These are phyloP conservation scores for Agrilus biguttatus DNA, from an alignment of 2,888 invertebrate species.

Conservation along the genomic window DNA sequence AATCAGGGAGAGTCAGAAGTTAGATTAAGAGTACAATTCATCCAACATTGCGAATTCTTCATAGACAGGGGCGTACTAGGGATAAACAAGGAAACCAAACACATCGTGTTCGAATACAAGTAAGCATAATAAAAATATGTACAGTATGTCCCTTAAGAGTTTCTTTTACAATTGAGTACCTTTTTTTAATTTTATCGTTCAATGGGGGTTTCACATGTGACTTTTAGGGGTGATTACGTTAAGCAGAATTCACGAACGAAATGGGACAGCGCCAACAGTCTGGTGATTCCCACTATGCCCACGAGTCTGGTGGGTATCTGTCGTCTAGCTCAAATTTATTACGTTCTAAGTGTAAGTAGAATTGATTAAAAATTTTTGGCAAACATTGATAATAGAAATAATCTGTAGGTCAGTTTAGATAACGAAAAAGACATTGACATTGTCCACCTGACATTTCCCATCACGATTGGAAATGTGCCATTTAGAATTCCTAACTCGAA, in stretches of 20 bases:
- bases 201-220: too few species aligned
- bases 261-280: constrained; percentile 49
- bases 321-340: constrained; percentile 50
- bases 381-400: not conserved
- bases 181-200: constrained; percentile 7
- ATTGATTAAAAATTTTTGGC: not conserved
- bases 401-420: constrained; percentile 48
- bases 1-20: constrained; percentile 39
- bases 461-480: constrained; percentile 62
- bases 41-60: constrained; percentile 59
- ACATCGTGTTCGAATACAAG: constrained; percentile 54
- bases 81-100: constrained; percentile 51
- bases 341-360: constrained; percentile 48
- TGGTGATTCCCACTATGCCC: constrained; percentile 60
- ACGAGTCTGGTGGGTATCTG: constrained; percentile 60
- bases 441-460: constrained; percentile 57
- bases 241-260: constrained; percentile 44
- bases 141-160: not conserved
- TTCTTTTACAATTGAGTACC: too few species aligned
- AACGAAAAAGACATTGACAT: constrained; percentile 56
- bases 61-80: constrained; percentile 62
- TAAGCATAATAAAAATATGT: constrained; percentile 12
- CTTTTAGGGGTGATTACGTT: constrained; percentile 42
- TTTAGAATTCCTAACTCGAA: constrained; percentile 51
- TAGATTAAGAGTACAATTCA: constrained; percentile 23